Percentiles rank a stretch among this genome's conserved stretches.
phyloP scores from a whole-genome alignment of 2,797 vertebrate genomes.

The Brotula barbata region DNA sequence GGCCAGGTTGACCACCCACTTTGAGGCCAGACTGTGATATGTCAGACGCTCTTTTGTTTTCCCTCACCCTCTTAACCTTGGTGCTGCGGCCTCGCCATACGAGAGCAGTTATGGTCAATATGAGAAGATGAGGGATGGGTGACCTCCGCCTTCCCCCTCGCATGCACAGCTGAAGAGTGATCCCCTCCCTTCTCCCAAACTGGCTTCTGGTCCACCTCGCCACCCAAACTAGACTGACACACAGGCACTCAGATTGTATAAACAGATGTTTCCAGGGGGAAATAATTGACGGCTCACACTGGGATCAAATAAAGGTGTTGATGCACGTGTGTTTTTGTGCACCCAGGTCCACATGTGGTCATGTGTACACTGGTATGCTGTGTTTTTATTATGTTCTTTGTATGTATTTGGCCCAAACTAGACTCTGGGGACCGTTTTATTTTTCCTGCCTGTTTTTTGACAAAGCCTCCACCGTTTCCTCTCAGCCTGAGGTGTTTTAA shows the following conservation, averaged over 20 bases:
- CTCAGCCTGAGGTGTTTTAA: conserved; percentile 9
- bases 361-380: conserved; percentile 19
- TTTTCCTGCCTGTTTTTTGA: conserved; percentile 13
- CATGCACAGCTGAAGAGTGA: conserved; percentile 30
- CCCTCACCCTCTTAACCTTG: conserved; percentile 52
- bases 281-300: conserved; percentile 21
- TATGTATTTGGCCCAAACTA: conserved; percentile 20
- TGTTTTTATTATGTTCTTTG: conserved; percentile 42
- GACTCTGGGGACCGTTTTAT: conserved; percentile 38
- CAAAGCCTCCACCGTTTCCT: conserved; percentile 5
- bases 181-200: conserved; percentile 15
- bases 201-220: conserved; percentile 34
- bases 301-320: conserved; percentile 43
- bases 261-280: conserved; percentile 60
- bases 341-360: conserved; percentile 31
- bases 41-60: conserved; percentile 66
- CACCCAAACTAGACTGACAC: conserved; percentile 37
- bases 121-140: conserved; percentile 46
- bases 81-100: conserved; percentile 21
- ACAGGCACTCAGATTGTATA: conserved; percentile 38
- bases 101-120: conserved; percentile 41
- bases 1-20: conserved; percentile 63
- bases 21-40: conserved; percentile 41
- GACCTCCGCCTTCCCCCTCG: conserved; percentile 35
- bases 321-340: conserved; percentile 27